Evolutionary conservation across 2,113 vertebrate species (phyloP).

Genomic region (Misgurnus anguillicaudatus): DNA sequence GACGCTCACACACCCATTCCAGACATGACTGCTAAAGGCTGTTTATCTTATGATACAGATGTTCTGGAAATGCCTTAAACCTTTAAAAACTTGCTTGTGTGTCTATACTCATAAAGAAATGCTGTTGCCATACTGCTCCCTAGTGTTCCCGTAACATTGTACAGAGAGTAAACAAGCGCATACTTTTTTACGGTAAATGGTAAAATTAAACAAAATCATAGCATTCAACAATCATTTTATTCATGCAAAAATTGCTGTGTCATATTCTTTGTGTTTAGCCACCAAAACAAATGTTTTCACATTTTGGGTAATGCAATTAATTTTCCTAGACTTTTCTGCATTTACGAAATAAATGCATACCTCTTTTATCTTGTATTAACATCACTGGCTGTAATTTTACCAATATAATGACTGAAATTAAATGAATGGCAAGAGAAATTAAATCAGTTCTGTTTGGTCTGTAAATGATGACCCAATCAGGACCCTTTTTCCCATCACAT

Average conservation of each 20-base stretch:
- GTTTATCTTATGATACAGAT: background rate
- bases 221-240: too few relatives aligned
- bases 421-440: background rate
- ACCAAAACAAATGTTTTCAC: too few relatives aligned
- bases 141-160: background rate
- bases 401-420: background rate
- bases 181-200: background rate
- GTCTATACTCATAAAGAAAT: slow-evolving; percentile 2
- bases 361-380: background rate
- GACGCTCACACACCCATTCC: slow-evolving; percentile 5
- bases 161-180: slow-evolving; percentile 24
- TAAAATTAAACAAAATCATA: background rate
- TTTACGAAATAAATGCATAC: too few relatives aligned
- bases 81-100: background rate
- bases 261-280: too few relatives aligned
- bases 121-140: slow-evolving; percentile 47
- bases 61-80: background rate
- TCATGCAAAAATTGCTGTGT: too few relatives aligned
- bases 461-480: slow-evolving; percentile 11
- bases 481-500: background rate
- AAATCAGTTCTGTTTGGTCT: background rate
- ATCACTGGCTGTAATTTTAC: background rate
- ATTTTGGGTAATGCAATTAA: too few relatives aligned
- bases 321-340: too few relatives aligned
- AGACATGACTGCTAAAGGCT: background rate